Evolutionary conservation across 2,888 invertebrate species (phyloP), one percentile per base, ranked within the genome.

Genomic region (Drosophila pseudotalamancana): DNA sequence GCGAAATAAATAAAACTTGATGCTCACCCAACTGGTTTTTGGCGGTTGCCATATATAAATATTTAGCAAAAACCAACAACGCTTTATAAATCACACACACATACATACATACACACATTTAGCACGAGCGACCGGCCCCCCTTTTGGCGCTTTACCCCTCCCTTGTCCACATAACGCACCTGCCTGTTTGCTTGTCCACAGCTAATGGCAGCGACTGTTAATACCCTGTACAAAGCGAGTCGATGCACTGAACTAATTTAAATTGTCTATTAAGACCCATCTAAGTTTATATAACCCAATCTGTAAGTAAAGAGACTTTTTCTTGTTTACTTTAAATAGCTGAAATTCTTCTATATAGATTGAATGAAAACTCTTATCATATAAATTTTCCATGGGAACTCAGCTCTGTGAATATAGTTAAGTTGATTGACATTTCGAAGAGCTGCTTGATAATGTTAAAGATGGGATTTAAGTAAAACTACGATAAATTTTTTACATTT

Each of bases 31-130:
- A 73, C 73, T 66, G 73, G 76, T 76, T 73, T n/a, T 73, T 35
- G 61, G 57, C 45, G 42, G 72, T 61, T 73, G 83, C 79, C 81
- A 77, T 77, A 77, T 77, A 80, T 69, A 87, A 87, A 80, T 84
- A 87, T 84, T 81, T 81, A 80, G 87, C 81, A 81, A 73, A 77
- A 77, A 80, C 81, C 75, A 72, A 87, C 81, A 80, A 56, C 74
- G 65, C 50, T 80, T 70, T 76, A 63, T 72, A 82, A 67, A 78
- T 73, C 69, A 59, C 80, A 72, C 76, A 27, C 27, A 21, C 1
- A 19, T 19, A n/a, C 19, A 37, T 3, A 19, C 19, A 42, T 11
- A 48, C 76, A 76, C 64, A 78, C 39, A 48, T 39, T 48, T 40
- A 56, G 27, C 59, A 53, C 19, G 11, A 37, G 34, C 64, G 56